Evolutionary conservation across 2,113 vertebrate species (phyloP).

Genomic region (Alaudala cheleensis): DNA sequence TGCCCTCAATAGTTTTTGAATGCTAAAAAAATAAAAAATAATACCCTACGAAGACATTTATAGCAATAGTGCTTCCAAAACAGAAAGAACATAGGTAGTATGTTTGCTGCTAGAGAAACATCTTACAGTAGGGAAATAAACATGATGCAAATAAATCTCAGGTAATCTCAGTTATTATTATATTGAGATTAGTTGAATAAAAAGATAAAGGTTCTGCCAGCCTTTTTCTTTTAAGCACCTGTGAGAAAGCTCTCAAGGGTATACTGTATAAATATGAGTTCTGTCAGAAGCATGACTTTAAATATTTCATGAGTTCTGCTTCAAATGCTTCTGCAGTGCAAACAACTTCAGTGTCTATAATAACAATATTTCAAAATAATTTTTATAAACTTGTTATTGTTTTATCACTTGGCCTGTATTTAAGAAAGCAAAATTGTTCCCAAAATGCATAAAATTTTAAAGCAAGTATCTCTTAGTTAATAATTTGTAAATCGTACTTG

Average conservation of each 20-base stretch:
- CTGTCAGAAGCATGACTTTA: background rate
- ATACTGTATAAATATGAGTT: background rate
- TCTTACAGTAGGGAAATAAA: background rate
- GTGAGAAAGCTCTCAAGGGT: background rate
- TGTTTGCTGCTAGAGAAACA: background rate
- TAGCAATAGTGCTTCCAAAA: background rate
- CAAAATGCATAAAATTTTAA: background rate
- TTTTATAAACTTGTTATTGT: background rate
- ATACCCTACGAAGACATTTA: background rate
- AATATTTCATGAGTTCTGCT: background rate
- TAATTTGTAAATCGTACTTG: background rate
- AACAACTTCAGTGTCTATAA: background rate
- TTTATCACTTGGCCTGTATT: background rate
- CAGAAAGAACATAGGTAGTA: background rate
- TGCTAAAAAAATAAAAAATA: background rate
- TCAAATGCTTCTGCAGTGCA: background rate
- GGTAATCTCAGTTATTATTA: constrained; percentile 5
- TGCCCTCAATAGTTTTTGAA: background rate
- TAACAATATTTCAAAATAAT: background rate
- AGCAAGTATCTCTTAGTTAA: background rate
- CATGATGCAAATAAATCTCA: background rate
- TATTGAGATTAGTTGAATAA: background rate
- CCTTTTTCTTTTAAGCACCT: background rate
- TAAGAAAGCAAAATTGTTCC: background rate
- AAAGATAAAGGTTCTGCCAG: background rate